Evolutionary conservation across 2,113 vertebrate species (phyloP).

Genomic region (Narcine bancroftii): DNA sequence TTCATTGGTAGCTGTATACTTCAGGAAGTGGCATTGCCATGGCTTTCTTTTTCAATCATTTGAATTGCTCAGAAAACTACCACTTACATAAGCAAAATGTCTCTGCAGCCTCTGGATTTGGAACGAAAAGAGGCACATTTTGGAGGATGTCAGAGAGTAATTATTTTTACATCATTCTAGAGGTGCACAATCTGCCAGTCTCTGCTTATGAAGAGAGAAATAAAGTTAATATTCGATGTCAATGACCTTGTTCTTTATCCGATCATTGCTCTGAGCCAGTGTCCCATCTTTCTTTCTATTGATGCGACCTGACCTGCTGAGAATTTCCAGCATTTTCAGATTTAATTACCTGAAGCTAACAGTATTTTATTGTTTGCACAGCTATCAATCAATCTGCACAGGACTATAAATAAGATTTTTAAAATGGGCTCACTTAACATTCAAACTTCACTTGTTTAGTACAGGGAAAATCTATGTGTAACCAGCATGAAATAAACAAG

Average conservation of each 20-base stretch:
- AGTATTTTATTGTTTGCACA: no score
- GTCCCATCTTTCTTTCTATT: no score
- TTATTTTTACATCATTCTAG: no score
- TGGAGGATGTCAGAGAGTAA: not conserved
- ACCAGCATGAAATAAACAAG: not conserved
- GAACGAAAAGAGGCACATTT: not conserved
- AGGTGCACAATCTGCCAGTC: no score
- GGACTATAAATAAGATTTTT: not conserved
- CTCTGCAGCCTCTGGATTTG: not conserved
- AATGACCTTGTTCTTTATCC: no score
- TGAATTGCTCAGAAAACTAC: not conserved
- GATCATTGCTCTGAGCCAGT: no score
- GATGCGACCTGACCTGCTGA: no score
- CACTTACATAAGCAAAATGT: not conserved
- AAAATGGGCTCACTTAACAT: not conserved
- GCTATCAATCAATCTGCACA: no score
- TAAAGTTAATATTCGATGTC: no score
- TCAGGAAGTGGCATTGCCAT: not conserved
- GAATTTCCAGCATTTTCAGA: no score
- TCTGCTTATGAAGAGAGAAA: no score
- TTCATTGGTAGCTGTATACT: not conserved
- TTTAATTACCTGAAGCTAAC: not conserved
- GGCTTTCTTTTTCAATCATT: not conserved
- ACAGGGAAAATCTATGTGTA: not conserved
- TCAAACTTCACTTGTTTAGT: not conserved